phyloP scores from a whole-genome alignment of 1,140 invertebrate genomes.

The Listronotus oregonensis region DNA sequence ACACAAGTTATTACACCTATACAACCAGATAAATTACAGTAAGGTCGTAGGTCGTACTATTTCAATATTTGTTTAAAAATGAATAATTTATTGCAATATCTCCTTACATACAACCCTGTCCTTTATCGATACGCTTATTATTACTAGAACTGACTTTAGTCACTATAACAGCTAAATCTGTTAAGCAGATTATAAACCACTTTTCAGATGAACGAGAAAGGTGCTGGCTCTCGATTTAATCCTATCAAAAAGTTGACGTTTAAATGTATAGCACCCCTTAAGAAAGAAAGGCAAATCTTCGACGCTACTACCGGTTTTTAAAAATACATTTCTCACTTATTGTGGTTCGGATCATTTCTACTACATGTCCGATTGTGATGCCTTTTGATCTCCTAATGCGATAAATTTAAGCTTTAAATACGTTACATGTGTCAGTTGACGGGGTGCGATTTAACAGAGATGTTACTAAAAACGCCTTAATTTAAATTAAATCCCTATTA shows the following conservation, averaged over 20 bases:
- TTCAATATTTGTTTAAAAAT: no score
- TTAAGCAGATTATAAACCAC: constrained; percentile 33
- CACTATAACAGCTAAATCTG: constrained; percentile 21
- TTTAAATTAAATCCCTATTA: no score
- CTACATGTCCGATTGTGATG: constrained; percentile 20
- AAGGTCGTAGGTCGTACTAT: no score
- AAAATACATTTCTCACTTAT: constrained; percentile 31
- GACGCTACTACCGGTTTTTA: constrained; percentile 27
- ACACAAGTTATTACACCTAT: no score
- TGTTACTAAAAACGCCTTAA: background rate
- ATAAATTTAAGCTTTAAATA: constrained; percentile 26
- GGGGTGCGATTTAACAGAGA: background rate
- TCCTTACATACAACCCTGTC: constrained; percentile 5
- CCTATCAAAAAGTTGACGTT: constrained; percentile 29
- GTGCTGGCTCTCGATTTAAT: constrained; percentile 28
- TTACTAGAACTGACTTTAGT: constrained; percentile 21
- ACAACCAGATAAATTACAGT: no score
- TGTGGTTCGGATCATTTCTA: constrained; percentile 13
- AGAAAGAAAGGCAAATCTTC: constrained; percentile 15
- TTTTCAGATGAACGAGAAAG: constrained; percentile 27
- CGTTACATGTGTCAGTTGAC: constrained; percentile 20
- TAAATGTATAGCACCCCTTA: constrained; percentile 28
- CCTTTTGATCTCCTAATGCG: constrained; percentile 23
- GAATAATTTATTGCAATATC: no score
- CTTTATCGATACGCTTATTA: constrained; percentile 18